phyloP scores from a whole-genome alignment of 1,140 invertebrate species.

The Drosophila orosa region DNA sequence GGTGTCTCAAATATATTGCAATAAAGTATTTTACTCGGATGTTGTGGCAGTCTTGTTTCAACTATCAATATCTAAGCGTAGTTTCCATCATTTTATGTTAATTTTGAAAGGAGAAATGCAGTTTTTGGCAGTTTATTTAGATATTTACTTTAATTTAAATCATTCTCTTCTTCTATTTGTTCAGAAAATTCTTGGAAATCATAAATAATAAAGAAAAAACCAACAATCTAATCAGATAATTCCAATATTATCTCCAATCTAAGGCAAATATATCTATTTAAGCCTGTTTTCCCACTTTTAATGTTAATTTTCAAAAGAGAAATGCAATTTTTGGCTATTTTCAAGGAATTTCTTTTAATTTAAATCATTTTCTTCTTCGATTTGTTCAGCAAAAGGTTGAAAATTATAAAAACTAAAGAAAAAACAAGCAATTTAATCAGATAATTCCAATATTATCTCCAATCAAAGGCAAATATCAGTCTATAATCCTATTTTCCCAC shows the following conservation, averaged over 20 bases:
- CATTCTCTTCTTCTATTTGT: neutral
- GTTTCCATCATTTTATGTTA: no score
- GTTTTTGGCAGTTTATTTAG: neutral
- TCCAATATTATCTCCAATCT: slow-evolving; percentile 6
- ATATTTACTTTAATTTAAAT: neutral
- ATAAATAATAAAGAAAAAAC: neutral
- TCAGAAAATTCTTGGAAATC: no score
- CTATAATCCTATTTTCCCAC: no score
- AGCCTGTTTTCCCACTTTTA: neutral
- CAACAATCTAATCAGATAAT: neutral
- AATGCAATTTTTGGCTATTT: neutral
- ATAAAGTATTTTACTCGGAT: slow-evolving; percentile 27
- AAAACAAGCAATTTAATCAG: neutral
- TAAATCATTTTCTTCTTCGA: neutral
- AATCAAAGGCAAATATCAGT: slow-evolving; percentile 3
- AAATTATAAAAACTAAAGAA: neutral
- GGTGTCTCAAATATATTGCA: slow-evolving; percentile 38
- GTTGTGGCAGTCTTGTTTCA: neutral
- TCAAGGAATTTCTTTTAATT: neutral
- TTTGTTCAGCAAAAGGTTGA: no score
- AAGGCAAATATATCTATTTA: neutral
- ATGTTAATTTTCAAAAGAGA: neutral
- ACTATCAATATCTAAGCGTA: neutral
- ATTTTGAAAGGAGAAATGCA: no score
- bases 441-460: slow-evolving; percentile 5